Conservation (phyloP, 2,797 vertebrate genomes). For the Acipenser transmontanus region DNA sequence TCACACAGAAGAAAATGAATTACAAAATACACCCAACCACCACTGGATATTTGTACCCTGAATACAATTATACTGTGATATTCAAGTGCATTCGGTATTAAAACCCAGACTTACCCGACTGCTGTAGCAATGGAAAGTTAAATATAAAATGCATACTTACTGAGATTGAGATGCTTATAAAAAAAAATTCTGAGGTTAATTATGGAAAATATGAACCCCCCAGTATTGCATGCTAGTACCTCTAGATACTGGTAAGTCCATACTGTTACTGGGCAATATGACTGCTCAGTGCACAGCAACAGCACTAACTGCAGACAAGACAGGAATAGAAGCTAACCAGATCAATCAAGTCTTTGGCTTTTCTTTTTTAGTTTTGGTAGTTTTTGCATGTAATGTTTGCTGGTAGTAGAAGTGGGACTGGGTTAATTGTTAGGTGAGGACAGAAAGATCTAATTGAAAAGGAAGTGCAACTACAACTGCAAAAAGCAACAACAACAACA, state of each 20-base stretch:
- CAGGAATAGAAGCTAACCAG: conserved; percentile 58
- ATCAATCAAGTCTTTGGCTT: conserved; percentile 46
- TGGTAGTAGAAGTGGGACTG: conserved; percentile 41
- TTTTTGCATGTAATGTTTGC: conserved; percentile 65
- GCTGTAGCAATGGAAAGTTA: conserved; percentile 43
- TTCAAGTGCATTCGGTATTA: neutral
- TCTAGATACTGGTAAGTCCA: conserved; percentile 81
- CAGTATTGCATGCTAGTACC: conserved; percentile 68
- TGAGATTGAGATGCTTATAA: conserved; percentile 31
- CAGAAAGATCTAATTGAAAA: conserved; percentile 39
- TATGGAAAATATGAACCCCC: conserved; percentile 29
- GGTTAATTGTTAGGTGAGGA: conserved; percentile 47
- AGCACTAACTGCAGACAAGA: conserved; percentile 81
- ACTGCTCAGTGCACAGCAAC: conserved; percentile 68
- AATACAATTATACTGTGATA: too few species aligned
- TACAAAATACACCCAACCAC: too few species aligned
- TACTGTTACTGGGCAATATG: conserved; percentile 73
- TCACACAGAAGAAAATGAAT: too few species aligned
- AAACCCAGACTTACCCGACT: conserved; percentile 55
- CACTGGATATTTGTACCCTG: too few species aligned
- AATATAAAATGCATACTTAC: conserved; percentile 54
- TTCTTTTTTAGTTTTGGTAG: conserved; percentile 45
- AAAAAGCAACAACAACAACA: conserved; percentile 49
- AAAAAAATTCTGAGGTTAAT: conserved; percentile 29
- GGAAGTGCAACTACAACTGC: conserved; percentile 46